These are phyloP conservation scores for Phalanger gymnotis DNA, from an alignment of 2,797 vertebrate species.

Conservation along the genomic window DNA sequence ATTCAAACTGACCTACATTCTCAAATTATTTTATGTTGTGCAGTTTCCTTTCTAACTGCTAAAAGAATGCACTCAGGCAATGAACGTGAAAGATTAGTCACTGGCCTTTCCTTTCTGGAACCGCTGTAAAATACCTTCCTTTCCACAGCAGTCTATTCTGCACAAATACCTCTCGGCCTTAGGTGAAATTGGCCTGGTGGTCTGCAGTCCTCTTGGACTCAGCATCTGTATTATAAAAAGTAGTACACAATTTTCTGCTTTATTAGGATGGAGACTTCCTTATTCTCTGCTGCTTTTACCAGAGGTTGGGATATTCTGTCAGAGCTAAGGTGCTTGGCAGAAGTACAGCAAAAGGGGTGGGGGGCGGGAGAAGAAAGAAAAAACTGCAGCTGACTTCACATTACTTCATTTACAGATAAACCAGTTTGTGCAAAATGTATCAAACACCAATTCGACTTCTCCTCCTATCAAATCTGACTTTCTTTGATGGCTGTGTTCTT, in stretches of 20 bases:
- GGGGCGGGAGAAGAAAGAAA: neutral
- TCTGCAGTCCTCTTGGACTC: constrained; percentile 7
- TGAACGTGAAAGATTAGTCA: constrained; percentile 67
- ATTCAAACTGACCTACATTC: constrained; percentile 76
- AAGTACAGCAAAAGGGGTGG: neutral
- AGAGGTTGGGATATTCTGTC: constrained; percentile 14
- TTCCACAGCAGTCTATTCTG: constrained; percentile 42
- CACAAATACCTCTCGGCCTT: constrained; percentile 39
- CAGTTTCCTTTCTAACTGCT: constrained; percentile 61
- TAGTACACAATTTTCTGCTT: neutral
- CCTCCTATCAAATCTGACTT: neutral
- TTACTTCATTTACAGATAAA: neutral
- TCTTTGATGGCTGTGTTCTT: neutral
- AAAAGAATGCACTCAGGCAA: constrained; percentile 58
- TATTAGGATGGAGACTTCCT: neutral
- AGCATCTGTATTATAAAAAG: neutral
- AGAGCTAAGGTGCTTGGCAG: neutral
- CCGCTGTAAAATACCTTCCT: constrained; percentile 60
- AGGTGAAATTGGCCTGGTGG: constrained; percentile 44
- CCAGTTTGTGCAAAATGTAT: neutral
- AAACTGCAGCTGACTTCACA: neutral
- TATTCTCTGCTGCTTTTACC: neutral
- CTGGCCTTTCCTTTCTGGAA: constrained; percentile 66
- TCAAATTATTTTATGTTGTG: constrained; percentile 69
- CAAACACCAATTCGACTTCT: neutral